Percentiles rank a stretch among this genome's conserved stretches.
These are phyloP conservation scores for Drosophila setosimentum DNA, from an alignment of 2,888 invertebrate genomes.

Conservation along the genomic window DNA sequence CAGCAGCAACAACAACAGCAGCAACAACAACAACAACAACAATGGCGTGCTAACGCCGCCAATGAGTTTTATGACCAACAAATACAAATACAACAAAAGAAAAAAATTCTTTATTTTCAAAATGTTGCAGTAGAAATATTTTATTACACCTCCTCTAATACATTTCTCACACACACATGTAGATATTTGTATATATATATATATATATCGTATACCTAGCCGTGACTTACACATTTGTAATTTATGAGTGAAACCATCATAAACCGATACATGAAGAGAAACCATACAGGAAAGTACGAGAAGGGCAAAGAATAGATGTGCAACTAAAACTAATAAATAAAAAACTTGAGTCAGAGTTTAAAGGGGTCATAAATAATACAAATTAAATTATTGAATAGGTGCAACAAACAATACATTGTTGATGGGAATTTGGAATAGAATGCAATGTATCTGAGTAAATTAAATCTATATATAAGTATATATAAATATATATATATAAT, in stretches of 20 bases:
- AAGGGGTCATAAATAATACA: background rate
- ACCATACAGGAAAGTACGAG: background rate
- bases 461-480: too few species aligned
- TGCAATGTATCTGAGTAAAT: too few species aligned
- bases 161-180: background rate
- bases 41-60: slow-evolving; percentile 47
- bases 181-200: background rate
- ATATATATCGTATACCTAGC: background rate
- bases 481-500: too few species aligned
- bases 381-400: background rate
- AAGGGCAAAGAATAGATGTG: background rate
- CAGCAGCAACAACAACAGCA: background rate
- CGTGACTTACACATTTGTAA: slow-evolving; percentile 28
- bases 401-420: background rate
- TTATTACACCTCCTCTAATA: slow-evolving; percentile 34
- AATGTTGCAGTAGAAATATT: slow-evolving; percentile 43
- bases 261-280: slow-evolving; percentile 2
- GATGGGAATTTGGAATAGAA: background rate
- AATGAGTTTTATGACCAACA: slow-evolving; percentile 53
- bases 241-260: slow-evolving; percentile 25
- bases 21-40: slow-evolving; percentile 16
- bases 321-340: background rate
- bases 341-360: background rate
- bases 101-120: slow-evolving; percentile 21
- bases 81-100: slow-evolving; percentile 32